phyloP scores from a whole-genome alignment of 2,888 invertebrate genomes.

The Eupithecia insigniata region DNA sequence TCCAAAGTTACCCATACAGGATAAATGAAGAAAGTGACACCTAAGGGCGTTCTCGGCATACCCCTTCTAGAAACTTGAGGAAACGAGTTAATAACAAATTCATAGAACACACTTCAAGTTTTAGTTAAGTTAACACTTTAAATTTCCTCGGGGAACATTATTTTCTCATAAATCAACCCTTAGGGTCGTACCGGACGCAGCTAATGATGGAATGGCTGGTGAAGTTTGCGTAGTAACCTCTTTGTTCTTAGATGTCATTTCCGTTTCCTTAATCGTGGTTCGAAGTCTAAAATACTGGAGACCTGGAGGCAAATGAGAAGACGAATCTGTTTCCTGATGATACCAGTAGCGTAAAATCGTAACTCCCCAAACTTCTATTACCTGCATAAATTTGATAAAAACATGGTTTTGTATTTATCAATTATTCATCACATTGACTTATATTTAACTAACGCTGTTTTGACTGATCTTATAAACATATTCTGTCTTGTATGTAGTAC shows the following conservation, averaged over 20 bases:
- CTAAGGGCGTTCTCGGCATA: constrained; percentile 8
- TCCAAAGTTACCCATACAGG: neutral
- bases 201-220: constrained; percentile 29
- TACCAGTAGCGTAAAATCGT: too few relatives aligned
- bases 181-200: constrained; percentile 54
- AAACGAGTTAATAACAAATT: constrained; percentile 56
- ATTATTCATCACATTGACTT: too few relatives aligned
- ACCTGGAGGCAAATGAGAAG: too few relatives aligned
- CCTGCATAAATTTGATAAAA: too few relatives aligned
- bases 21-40: constrained; percentile 6
- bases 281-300: neutral
- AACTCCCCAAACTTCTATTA: too few relatives aligned
- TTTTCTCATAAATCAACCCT: constrained; percentile 80
- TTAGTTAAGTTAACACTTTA: constrained; percentile 58
- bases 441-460: too few relatives aligned
- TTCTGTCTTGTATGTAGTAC: too few relatives aligned
- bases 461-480: too few relatives aligned
- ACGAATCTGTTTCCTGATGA: too few relatives aligned
- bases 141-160: constrained; percentile 75
- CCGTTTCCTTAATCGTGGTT: neutral
- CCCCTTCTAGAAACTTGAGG: constrained; percentile 27
- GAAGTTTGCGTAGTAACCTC: neutral
- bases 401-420: too few relatives aligned
- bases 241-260: neutral
- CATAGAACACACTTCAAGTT: constrained; percentile 57